Percentiles rank a stretch among this genome's conserved stretches.
These are phyloP conservation scores for Pseudorhombus dupliciocellatus DNA, from an alignment of 2,113 vertebrate species.

Conservation along the genomic window DNA sequence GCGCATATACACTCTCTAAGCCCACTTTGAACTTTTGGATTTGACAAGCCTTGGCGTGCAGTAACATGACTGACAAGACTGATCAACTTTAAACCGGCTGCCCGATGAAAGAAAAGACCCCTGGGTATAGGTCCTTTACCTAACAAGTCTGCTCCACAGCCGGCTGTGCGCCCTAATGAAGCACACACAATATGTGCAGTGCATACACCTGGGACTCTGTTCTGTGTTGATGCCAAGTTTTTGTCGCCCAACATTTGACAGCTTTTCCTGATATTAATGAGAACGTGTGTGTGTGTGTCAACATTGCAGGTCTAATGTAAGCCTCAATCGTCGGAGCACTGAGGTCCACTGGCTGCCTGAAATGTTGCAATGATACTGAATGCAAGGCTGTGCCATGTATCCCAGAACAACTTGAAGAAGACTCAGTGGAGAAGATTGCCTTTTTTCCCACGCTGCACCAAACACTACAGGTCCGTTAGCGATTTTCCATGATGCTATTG, in stretches of 20 bases:
- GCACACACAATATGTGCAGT: neutral
- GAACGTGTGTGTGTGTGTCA: too few species aligned
- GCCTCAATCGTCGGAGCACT: too few species aligned
- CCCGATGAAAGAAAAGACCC: neutral
- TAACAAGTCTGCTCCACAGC: neutral
- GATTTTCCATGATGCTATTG: conserved; percentile 16
- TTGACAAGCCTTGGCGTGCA: conserved; percentile 48
- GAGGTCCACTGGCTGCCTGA: neutral
- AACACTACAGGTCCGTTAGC: conserved; percentile 20
- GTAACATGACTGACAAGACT: conserved; percentile 34
- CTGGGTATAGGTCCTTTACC: neutral
- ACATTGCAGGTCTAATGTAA: too few species aligned
- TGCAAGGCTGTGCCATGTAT: too few species aligned
- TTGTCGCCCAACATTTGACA: too few species aligned
- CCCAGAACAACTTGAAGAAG: neutral
- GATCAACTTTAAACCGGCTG: conserved; percentile 41
- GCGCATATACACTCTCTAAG: conserved; percentile 23
- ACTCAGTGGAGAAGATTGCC: neutral
- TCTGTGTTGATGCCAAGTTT: neutral
- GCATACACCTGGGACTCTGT: neutral
- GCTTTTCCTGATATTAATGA: too few species aligned
- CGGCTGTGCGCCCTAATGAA: neutral
- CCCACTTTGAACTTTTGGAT: conserved; percentile 53
- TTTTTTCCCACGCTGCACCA: conserved; percentile 4
- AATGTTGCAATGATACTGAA: neutral